These are phyloP conservation scores for Callaeas wilsoni DNA, from an alignment of 2,113 vertebrate species.

Conservation along the genomic window DNA sequence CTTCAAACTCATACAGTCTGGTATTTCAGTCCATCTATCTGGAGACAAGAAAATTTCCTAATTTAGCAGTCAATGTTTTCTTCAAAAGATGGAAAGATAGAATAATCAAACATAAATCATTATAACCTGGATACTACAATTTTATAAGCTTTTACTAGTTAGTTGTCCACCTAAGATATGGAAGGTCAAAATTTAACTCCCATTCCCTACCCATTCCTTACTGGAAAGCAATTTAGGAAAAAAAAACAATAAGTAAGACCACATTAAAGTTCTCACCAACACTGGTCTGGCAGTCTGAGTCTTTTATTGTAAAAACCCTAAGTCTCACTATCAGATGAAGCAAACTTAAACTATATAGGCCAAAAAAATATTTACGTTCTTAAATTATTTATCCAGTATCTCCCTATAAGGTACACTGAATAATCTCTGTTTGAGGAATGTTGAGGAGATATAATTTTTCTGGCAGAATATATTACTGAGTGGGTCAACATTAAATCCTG, in stretches of 20 bases:
- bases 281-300: background rate
- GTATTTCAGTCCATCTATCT: background rate
- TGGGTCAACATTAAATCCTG: background rate
- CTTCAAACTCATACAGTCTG: background rate
- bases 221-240: background rate
- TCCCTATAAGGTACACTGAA: background rate
- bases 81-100: background rate
- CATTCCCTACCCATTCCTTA: background rate
- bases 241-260: background rate
- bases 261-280: background rate
- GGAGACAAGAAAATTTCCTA: background rate
- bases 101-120: background rate
- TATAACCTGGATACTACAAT: background rate
- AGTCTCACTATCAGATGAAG: rapidly evolving
- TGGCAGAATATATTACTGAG: background rate
- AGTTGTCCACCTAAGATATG: background rate
- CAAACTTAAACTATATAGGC: background rate
- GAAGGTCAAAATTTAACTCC: background rate
- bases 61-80: background rate
- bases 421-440: background rate
- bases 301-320: background rate
- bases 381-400: background rate
- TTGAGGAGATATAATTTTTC: background rate
- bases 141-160: background rate
- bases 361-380: background rate